Percentiles rank a stretch among this genome's conserved stretches.
These are phyloP conservation scores for Gasteruption jaculator DNA, from an alignment of 2,888 invertebrate genomes.

Conservation along the genomic window DNA sequence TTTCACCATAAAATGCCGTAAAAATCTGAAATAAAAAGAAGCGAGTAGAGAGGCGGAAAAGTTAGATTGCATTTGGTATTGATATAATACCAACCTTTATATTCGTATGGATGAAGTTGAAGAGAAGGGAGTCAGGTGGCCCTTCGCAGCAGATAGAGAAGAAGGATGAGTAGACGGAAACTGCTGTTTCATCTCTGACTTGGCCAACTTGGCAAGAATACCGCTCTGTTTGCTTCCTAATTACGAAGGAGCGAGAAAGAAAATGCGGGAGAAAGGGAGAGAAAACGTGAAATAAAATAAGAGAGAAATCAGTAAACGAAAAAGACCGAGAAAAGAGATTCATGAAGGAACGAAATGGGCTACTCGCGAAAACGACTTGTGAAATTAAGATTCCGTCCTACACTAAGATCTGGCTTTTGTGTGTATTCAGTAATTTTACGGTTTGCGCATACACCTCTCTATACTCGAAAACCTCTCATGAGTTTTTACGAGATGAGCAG, in stretches of 20 bases:
- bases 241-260: slow-evolving; percentile 34
- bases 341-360: slow-evolving; percentile 13
- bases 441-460: slow-evolving; percentile 28
- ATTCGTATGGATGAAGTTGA: too few relatives aligned
- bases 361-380: slow-evolving; percentile 24
- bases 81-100: slow-evolving; percentile 2
- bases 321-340: slow-evolving; percentile 10
- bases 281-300: slow-evolving; percentile 8
- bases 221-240: slow-evolving; percentile 44
- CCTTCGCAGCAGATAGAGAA: slow-evolving; percentile 19
- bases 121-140: slow-evolving; percentile 24
- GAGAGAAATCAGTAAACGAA: slow-evolving; percentile 4
- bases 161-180: slow-evolving; percentile 33
- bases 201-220: slow-evolving; percentile 43
- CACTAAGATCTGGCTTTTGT: slow-evolving; percentile 35
- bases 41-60: too few relatives aligned
- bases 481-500: too few relatives aligned
- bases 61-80: too few relatives aligned
- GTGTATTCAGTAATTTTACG: slow-evolving; percentile 41
- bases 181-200: slow-evolving; percentile 43
- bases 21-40: too few relatives aligned
- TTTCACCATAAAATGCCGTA: too few relatives aligned
- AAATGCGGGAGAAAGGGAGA: slow-evolving; percentile 12
- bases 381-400: slow-evolving; percentile 42
- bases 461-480: too few relatives aligned